Conservation (phyloP, 2,888 invertebrate species). For the Copidosoma aretas region DNA sequence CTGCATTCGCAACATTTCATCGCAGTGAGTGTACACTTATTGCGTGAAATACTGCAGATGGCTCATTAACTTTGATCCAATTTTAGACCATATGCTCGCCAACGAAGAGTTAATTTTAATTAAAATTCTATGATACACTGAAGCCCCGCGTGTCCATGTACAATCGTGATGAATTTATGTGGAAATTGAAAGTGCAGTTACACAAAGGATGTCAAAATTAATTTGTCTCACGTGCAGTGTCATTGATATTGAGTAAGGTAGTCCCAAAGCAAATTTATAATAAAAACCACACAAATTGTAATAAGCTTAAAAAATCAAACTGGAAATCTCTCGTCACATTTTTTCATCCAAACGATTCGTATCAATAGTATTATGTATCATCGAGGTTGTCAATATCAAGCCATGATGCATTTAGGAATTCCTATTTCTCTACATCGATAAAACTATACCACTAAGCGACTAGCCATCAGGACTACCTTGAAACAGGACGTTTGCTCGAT, state of each 20-base stretch:
- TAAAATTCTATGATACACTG: neutral
- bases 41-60: neutral
- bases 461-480: conserved; percentile 2
- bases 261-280: neutral
- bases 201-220: neutral
- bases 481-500: neutral
- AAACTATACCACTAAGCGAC: too few species aligned
- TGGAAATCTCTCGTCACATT: too few species aligned
- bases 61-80: conserved; percentile 1
- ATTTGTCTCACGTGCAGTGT: neutral
- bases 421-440: too few species aligned
- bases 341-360: too few species aligned
- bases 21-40: neutral
- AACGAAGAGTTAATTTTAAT: neutral
- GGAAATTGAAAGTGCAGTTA: neutral
- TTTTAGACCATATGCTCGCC: neutral
- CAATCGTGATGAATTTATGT: neutral
- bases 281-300: too few species aligned
- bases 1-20: neutral
- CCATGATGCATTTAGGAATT: too few species aligned
- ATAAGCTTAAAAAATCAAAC: too few species aligned
- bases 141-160: neutral
- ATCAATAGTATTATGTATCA: too few species aligned
- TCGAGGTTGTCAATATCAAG: too few species aligned
- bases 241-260: neutral